Base-by-base conservation (phyloP, 30 jellyfish, hydroid and myxozoan species). In the Nemopilema nomurai region DNA sequence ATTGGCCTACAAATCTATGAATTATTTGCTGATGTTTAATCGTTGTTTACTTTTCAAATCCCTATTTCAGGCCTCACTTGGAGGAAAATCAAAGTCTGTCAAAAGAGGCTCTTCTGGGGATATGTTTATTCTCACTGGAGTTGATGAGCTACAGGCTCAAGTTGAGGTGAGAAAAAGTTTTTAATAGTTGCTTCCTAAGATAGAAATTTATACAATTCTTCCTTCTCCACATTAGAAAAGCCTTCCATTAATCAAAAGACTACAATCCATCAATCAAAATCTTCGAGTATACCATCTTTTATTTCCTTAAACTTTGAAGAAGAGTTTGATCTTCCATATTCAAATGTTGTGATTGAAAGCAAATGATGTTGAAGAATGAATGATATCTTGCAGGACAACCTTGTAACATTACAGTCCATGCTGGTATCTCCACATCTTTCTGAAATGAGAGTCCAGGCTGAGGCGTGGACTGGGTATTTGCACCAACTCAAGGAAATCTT, bases 351-450 rank as follows among this genome's bases (percentile, higher is more conserved):
- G n/a, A n/a, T n/a, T n/a, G n/a, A n/a, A n/a, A n/a, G n/a, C n/a
- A n/a, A n/a, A n/a, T n/a, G n/a, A n/a, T n/a, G n/a, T n/a, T n/a
- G n/a, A 32, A n/a, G n/a, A n/a, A n/a, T 0, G 18, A 30, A 13
- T 33, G 22, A 28, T 63, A 27, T 49, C 77, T 31, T 84, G 30
- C 71, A 91, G 97, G 95, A 87, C 69, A 80, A 83, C 65, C 77
- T 91, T 62, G 92, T 91, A 0, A 91, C 97, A 16, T 79, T 91
- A 28, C 93, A 91, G 65, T 84, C 97, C 23, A 91, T 91, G 97
- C 87, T 91, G 33, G 97, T 91, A 17, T 91, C 97, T 1, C 97
- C 96, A 19, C 87, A 85, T 33, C 66, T 85, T 0, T 73, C 97
- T 0, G 96, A 84, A 20, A 81, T 78, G 78, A 72, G 80, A 21